Evolutionary conservation across 2,888 invertebrate species (phyloP).

Genomic region (Drosophila mettleri): DNA sequence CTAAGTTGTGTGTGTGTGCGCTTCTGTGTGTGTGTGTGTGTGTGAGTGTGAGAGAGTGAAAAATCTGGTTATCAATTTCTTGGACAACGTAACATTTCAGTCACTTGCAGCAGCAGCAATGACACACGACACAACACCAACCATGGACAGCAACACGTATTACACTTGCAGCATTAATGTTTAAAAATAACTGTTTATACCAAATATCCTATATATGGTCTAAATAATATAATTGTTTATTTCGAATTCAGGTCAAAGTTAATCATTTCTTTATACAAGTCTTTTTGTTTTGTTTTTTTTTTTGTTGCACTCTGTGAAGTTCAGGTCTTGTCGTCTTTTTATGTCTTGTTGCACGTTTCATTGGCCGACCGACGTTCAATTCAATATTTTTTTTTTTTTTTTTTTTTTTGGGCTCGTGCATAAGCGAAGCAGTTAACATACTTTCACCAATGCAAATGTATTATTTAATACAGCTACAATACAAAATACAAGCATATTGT

Average conservation of each 20-base stretch:
- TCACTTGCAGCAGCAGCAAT: slow-evolving; percentile 8
- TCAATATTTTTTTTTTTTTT: slow-evolving; percentile 16
- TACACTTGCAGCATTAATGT: not conserved
- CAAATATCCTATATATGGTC: slow-evolving; percentile 4
- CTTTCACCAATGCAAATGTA: slow-evolving; percentile 75
- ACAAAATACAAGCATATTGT: slow-evolving; percentile 51
- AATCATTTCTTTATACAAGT: slow-evolving; percentile 6
- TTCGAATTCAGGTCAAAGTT: slow-evolving; percentile 28
- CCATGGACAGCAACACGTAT: slow-evolving; percentile 7
- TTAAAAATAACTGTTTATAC: slow-evolving; percentile 11
- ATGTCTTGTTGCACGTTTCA: slow-evolving; percentile 45
- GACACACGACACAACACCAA: slow-evolving; percentile 3
- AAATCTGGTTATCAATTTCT: slow-evolving; percentile 48
- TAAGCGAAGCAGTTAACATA: slow-evolving; percentile 69
- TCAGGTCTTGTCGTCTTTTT: slow-evolving; percentile 20
- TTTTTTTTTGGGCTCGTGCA: slow-evolving; percentile 29
- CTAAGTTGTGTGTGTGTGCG: slow-evolving; percentile 2
- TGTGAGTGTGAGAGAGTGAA: slow-evolving; percentile 10
- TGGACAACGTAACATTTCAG: slow-evolving; percentile 30
- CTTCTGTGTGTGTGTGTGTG: not conserved
- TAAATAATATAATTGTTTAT: not conserved
- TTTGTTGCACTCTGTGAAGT: slow-evolving; percentile 39
- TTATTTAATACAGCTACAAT: slow-evolving; percentile 65
- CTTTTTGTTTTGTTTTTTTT: slow-evolving; percentile 11
- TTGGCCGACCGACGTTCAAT: slow-evolving; percentile 48